phyloP scores from a whole-genome alignment of 1,140 invertebrate genomes.

The Portunus trituberculatus region DNA sequence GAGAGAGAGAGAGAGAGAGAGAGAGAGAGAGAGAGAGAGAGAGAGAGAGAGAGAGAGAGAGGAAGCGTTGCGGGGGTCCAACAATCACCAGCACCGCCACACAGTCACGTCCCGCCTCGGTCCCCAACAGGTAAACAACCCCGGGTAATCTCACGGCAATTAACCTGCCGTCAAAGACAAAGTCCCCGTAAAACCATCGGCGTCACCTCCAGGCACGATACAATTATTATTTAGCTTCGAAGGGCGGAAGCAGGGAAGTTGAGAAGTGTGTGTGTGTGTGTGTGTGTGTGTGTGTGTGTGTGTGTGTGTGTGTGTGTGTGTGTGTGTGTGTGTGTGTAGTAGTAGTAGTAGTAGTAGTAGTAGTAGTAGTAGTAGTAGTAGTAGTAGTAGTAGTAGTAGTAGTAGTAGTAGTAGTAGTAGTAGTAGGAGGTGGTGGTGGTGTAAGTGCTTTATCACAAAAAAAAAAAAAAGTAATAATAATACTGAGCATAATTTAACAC shows the following conservation, averaged over 20 bases:
- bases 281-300: not conserved
- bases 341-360: not conserved
- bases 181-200: conserved; percentile 17
- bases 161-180: conserved; percentile 40
- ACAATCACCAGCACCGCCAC: conserved; percentile 37
- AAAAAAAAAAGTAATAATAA: not conserved
- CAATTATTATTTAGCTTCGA: conserved; percentile 15
- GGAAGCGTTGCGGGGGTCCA: not conserved
- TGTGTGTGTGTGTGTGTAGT: not conserved
- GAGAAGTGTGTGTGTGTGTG: not conserved
- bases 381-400: not conserved
- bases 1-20: not conserved
- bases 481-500: not conserved
- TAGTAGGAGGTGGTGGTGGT: too few species aligned
- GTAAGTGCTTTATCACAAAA: too few species aligned
- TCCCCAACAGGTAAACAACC: conserved; percentile 40
- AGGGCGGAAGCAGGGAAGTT: not conserved
- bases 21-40: conserved; percentile 12
- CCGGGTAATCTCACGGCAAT: conserved; percentile 42
- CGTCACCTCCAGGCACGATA: not conserved
- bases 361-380: not conserved
- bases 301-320: not conserved
- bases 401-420: not conserved
- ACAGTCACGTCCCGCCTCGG: conserved; percentile 21
- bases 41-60: conserved; percentile 32